Base-by-base conservation (phyloP, 2,113 vertebrate species). In the Lonchura striata region DNA sequence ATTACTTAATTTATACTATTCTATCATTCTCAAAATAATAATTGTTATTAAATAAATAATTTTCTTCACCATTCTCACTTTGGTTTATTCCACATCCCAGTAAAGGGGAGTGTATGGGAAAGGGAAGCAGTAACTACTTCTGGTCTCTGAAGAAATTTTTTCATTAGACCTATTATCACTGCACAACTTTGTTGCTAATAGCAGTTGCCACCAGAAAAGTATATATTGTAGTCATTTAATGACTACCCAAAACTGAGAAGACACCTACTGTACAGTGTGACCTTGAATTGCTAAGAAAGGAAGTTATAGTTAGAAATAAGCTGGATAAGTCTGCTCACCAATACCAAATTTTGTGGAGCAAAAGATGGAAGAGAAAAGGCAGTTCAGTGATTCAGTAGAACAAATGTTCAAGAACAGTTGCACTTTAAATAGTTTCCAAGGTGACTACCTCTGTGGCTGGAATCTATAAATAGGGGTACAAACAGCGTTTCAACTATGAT, bases 341-440 rank as follows among this genome's bases (percentile, higher is more conserved):
- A 12, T 49, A 86, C 24, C 39, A 76, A 86, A 19, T 18, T 90
- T 66, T 78, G 60, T 76, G 35, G 87, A 95, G 30, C 52, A 78
- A 23, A 35, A 90, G 41, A 87, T 86, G 28, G 94, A 94, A 78
- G 42, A 85, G 12, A 17, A 95, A 95, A 61, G 63, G 52, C 23
- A 91, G 30, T 74, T 94, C 82, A 92, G 75, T 53, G 33, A 96
- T 91, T 83, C 86, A 47, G 94, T 52, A 65, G 88, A 96, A 86
- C 64, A 94, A 96, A 95, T 46, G 95, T 44, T 64, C 86, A 91
- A 95, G 74, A 97, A 11, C 39, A 90, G 42, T 95, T 78, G 33
- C 23, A 82, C 30, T 97, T 97, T 81, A 96, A 94, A 95, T 47
- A 95, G 95, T 97, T 97, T 97, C 95, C 96, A 97, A 96, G 94